Base-by-base conservation (phyloP, 2,888 invertebrate genomes). In the Lamellibrachia satsuma region DNA sequence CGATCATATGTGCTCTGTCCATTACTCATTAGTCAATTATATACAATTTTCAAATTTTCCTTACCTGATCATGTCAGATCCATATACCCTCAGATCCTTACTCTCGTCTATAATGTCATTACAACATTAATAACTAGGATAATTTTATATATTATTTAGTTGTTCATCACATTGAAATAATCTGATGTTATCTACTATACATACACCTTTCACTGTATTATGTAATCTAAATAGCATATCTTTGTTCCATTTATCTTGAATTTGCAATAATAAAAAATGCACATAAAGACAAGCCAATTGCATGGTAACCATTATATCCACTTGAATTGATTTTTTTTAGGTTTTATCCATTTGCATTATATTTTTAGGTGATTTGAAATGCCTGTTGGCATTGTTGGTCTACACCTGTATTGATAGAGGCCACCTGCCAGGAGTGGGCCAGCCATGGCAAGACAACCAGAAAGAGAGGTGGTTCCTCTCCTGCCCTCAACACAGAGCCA, bases 401-500 rank as follows among this genome's bases (percentile, higher is more conserved):
- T 75, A 4, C 60, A 11, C 75, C 75, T 22, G 75, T n/a, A 75
- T 75, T 75, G 75, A 22, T 75, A 75, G 22, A 15, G 0, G 75
- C 75, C 75, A 75, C 22, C 15, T 22, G 75, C 75, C 75, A 75
- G 3, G 6, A 15, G 22, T 75, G 75, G 22, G 15, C 15, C 22
- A 75, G 22, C 2, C 4, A 75, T 75, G 75, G 11, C 75, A 3
- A 22, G 60, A 75, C 6, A 22, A 75, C 15, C 75, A 22, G 15
- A 75, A n/a, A 75, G 75, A 75, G 75, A 75, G 75, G 75, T 75
- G 2, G 75, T 75, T 75, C 75, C 75, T 75, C 75, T 75, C 75
- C 75, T 75, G 6, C 75, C 75, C 6, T 75, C 75, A 22, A 6
- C 75, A 75, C 75, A 75, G n/a, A 75, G 75, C 75, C 15, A 75